Conservation (phyloP, 2,888 invertebrate genomes). For the Amblyjoppa proteus region DNA sequence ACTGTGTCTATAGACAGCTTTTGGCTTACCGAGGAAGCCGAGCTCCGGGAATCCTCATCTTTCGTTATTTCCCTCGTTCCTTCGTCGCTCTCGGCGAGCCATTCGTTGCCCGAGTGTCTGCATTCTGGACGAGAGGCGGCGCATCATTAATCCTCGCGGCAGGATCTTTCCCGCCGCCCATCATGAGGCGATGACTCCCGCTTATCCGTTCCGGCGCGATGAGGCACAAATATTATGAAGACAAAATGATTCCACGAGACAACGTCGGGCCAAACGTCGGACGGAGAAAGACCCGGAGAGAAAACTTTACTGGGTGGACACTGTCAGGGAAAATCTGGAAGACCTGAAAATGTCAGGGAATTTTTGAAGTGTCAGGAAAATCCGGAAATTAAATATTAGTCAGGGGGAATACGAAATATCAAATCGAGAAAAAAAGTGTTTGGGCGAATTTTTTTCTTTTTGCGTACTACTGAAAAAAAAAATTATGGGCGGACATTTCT, state of each 20-base stretch:
- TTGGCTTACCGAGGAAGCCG: conserved; percentile 69
- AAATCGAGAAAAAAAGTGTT: no score
- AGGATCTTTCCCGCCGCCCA: conserved; percentile 33
- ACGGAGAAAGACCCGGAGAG: not conserved
- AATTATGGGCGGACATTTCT: no score
- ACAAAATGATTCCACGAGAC: conserved; percentile 81
- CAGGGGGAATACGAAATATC: no score
- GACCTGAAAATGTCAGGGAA: no score
- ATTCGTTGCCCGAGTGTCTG: conserved; percentile 53
- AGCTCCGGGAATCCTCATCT: conserved; percentile 74
- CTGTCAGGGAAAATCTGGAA: no score
- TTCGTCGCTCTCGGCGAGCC: conserved; percentile 49
- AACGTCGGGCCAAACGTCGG: conserved; percentile 67
- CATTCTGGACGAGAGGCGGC: conserved; percentile 62
- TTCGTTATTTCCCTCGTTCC: conserved; percentile 61
- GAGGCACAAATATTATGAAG: conserved; percentile 82
- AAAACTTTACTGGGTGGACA: not conserved
- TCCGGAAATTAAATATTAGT: no score
- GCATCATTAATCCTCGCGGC: conserved; percentile 78
- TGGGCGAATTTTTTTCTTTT: no score
- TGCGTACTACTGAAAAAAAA: no score
- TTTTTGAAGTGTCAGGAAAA: no score
- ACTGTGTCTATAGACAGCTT: conserved; percentile 68
- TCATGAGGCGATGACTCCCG: conserved; percentile 9
- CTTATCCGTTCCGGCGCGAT: conserved; percentile 50